Conservation (phyloP, 2,888 invertebrate species). For the Tinea trinotella region DNA sequence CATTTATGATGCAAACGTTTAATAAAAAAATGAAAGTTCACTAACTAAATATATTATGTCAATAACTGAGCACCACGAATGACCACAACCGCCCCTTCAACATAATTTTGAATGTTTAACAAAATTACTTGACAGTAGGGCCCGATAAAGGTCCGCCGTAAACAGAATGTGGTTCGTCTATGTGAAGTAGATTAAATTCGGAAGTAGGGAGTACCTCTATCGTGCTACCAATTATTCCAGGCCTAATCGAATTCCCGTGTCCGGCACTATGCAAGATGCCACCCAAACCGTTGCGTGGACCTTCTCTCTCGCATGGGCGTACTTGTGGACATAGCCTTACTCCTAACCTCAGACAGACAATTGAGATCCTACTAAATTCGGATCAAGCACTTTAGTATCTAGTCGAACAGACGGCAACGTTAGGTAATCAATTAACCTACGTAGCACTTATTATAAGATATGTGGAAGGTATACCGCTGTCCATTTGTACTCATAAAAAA, state of each 20-base stretch:
- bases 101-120: neutral
- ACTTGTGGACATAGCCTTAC: conserved; percentile 11
- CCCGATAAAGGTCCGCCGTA: neutral
- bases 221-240: conserved; percentile 22
- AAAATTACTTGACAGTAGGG: neutral
- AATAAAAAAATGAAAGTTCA: too few relatives aligned
- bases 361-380: conserved; percentile 15
- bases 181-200: conserved; percentile 20
- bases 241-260: conserved; percentile 27
- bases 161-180: neutral
- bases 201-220: neutral
- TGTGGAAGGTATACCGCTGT: neutral
- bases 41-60: too few relatives aligned
- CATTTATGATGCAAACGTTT: too few relatives aligned
- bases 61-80: too few relatives aligned
- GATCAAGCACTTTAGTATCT: conserved; percentile 12
- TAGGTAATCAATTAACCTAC: conserved; percentile 5
- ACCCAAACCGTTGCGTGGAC: conserved; percentile 20
- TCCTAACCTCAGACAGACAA: conserved; percentile 19
- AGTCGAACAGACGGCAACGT: neutral
- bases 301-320: neutral
- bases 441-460: neutral
- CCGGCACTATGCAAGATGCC: conserved; percentile 19
- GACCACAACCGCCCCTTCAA: too few relatives aligned
- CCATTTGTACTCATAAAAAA: neutral